A percentile compares a stretch with the other conserved stretches of the same genome.
Conservation (phyloP, 2,888 invertebrate species). For the Drosophila lutescens region DNA sequence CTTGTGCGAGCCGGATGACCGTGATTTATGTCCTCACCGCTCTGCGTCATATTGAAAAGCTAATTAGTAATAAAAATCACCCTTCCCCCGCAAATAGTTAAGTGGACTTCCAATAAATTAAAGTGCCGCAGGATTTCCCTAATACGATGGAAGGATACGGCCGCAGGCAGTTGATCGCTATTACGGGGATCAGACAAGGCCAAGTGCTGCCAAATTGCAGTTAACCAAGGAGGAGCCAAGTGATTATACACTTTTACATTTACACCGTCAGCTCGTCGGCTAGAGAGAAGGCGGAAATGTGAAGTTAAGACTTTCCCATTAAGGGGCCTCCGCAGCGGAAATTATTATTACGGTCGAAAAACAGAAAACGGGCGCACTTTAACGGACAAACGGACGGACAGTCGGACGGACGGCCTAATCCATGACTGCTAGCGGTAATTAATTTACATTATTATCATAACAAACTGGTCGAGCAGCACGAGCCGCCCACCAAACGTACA, state of each 20-base stretch:
- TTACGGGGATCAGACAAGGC: slow-evolving; percentile 38
- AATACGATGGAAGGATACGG: slow-evolving; percentile 10
- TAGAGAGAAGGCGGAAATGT: slow-evolving; percentile 18
- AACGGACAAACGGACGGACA: neutral
- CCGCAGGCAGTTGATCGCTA: slow-evolving; percentile 35
- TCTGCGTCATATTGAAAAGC: slow-evolving; percentile 42
- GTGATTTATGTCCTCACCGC: slow-evolving; percentile 56
- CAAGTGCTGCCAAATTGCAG: slow-evolving; percentile 40
- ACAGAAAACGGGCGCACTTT: neutral
- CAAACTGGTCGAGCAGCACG: slow-evolving; percentile 55
- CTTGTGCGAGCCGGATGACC: slow-evolving; percentile 34
- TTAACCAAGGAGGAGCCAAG: slow-evolving; percentile 8
- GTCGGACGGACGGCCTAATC: slow-evolving; percentile 16
- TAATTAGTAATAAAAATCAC: slow-evolving; percentile 41
- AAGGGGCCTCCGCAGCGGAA: slow-evolving; percentile 35
- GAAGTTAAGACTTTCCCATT: slow-evolving; percentile 30
- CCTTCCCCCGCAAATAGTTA: slow-evolving; percentile 13
- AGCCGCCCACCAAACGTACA: slow-evolving; percentile 9
- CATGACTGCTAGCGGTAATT: slow-evolving; percentile 53
- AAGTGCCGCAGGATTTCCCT: slow-evolving; percentile 13
- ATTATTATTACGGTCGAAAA: slow-evolving; percentile 45
- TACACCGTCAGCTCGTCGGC: slow-evolving; percentile 12
- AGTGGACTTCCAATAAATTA: slow-evolving; percentile 15
- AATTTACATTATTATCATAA: slow-evolving; percentile 73
- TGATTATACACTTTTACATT: slow-evolving; percentile 26